Percentiles rank a stretch among this genome's conserved stretches.
Evolutionary conservation across 2,797 vertebrate species (phyloP).

Genomic region (Pyrocephalus nanus): DNA sequence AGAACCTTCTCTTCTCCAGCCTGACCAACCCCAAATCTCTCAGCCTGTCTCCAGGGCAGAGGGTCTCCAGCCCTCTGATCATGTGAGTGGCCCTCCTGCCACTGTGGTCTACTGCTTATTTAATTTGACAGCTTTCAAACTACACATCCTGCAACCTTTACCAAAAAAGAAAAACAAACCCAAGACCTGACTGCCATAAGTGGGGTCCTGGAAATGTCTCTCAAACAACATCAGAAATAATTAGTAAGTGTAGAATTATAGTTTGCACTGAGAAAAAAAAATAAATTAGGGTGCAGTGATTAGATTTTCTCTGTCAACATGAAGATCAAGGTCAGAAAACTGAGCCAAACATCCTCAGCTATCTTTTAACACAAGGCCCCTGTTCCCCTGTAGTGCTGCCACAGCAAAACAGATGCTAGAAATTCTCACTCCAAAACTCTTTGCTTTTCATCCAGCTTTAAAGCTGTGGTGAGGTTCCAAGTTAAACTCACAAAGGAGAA

Average conservation of each 20-base stretch:
- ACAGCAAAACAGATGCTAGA: slow-evolving; percentile 47
- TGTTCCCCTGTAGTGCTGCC: slow-evolving; percentile 42
- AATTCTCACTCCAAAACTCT: slow-evolving; percentile 45
- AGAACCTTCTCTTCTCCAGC: not conserved
- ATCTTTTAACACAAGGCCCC: slow-evolving; percentile 33
- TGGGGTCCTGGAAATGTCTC: not conserved
- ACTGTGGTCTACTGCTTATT: not conserved
- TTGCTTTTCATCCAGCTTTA: slow-evolving; percentile 67
- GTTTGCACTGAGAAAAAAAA: slow-evolving; percentile 37
- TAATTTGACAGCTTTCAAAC: slow-evolving; percentile 19
- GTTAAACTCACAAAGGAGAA: not conserved
- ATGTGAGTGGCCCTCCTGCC: not conserved
- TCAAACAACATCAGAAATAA: slow-evolving; percentile 1
- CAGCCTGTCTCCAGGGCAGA: not conserved
- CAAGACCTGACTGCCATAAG: not conserved
- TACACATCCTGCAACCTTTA: not conserved
- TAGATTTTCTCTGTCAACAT: slow-evolving; percentile 32
- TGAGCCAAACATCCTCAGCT: slow-evolving; percentile 60
- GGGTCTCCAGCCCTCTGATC: not conserved
- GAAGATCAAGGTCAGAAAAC: slow-evolving; percentile 56
- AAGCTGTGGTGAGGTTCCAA: not conserved
- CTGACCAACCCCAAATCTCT: not conserved
- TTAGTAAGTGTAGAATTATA: slow-evolving; percentile 31
- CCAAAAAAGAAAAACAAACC: not conserved
- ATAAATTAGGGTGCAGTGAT: slow-evolving; percentile 5